Conservation (phyloP, 2,888 invertebrate species). For the Pristionchus arcanus region DNA sequence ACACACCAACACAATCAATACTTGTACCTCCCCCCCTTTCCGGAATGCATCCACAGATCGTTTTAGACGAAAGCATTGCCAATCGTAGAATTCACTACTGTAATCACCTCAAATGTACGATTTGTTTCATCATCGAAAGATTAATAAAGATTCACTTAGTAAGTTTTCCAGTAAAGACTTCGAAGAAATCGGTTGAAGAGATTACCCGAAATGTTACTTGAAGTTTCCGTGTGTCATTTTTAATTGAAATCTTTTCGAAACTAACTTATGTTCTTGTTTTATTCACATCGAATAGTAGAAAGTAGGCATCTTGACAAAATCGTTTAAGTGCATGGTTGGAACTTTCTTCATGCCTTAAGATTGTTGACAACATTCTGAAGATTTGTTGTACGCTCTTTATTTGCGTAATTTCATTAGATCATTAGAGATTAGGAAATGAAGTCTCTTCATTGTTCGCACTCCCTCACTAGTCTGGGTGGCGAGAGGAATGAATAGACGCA, state of each 20-base stretch:
- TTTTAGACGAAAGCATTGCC: conserved; percentile 42
- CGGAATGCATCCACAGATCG: not conserved
- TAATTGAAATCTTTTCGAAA: too few species aligned
- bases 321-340: too few species aligned
- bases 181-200: not conserved
- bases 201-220: not conserved
- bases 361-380: too few species aligned
- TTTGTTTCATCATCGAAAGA: conserved; percentile 30
- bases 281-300: too few species aligned
- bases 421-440: too few species aligned
- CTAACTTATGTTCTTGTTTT: too few species aligned
- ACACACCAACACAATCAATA: conserved; percentile 30
- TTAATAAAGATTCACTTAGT: conserved; percentile 44
- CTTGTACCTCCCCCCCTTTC: conserved; percentile 15
- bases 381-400: too few species aligned
- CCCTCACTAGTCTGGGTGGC: not conserved
- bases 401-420: too few species aligned
- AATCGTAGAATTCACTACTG: conserved; percentile 21
- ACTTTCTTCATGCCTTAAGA: too few species aligned
- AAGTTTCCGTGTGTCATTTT: not conserved
- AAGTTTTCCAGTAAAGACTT: not conserved
- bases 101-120: conserved; percentile 16
- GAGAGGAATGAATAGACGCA: not conserved
- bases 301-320: too few species aligned
- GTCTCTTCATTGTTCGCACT: too few species aligned